These are phyloP conservation scores for Drosophila prosaltans DNA, from an alignment of 1,140 invertebrate species.

Conservation along the genomic window DNA sequence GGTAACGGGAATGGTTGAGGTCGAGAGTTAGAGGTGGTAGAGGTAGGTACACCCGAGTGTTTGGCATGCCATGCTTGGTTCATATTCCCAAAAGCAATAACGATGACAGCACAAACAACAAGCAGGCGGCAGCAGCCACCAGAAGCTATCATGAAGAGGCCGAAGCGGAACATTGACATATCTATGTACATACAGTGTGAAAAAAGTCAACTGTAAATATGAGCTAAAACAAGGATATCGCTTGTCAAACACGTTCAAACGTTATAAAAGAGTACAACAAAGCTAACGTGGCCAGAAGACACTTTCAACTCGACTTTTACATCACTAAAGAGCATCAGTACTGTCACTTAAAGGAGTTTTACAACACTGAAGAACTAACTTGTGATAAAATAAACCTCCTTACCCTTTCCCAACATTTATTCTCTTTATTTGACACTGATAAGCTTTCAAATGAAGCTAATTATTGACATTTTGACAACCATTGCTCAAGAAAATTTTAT, in stretches of 20 bases:
- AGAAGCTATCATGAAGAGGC: conserved; percentile 25
- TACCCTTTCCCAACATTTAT: too few species aligned
- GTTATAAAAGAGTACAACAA: background rate
- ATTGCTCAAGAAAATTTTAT: too few species aligned
- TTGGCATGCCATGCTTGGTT: conserved; percentile 54
- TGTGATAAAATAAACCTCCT: too few species aligned
- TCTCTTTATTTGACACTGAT: too few species aligned
- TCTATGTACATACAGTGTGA: conserved; percentile 9
- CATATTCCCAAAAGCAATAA: conserved; percentile 80
- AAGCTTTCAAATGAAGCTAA: too few species aligned
- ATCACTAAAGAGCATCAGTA: too few species aligned
- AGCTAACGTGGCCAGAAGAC: background rate
- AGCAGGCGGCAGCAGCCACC: conserved; percentile 36
- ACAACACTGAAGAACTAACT: background rate
- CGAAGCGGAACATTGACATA: background rate
- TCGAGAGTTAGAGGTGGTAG: conserved; percentile 1
- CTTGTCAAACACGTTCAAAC: background rate
- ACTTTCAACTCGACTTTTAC: background rate
- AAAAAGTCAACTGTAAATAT: conserved; percentile 9
- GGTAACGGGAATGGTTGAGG: conserved; percentile 53
- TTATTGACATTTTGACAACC: too few species aligned
- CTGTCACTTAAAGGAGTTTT: too few species aligned
- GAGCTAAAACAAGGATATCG: too few species aligned
- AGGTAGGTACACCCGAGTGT: conserved; percentile 33
- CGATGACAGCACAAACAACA: conserved; percentile 52